Evolutionary conservation across 2,888 invertebrate genomes (phyloP).

Genomic region (Sceliomorpha sp.): DNA sequence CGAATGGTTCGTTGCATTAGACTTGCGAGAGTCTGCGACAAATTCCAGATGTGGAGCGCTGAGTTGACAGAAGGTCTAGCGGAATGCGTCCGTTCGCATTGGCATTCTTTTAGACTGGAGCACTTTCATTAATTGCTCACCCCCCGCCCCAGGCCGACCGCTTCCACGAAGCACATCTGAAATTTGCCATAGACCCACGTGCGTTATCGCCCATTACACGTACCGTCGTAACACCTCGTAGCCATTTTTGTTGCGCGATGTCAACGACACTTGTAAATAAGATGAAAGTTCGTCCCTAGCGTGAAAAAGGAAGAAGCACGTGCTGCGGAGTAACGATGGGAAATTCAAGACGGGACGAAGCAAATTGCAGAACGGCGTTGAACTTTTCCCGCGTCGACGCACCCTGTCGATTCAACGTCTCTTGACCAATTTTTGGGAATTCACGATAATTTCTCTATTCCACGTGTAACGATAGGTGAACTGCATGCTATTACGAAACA

Average conservation of each 20-base stretch:
- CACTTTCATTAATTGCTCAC: too few species aligned
- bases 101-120: too few species aligned
- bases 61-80: too few species aligned
- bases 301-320: slow-evolving; percentile 18
- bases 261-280: slow-evolving; percentile 23
- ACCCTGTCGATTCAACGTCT: slow-evolving; percentile 87
- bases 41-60: too few species aligned
- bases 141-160: too few species aligned
- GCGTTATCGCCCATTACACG: too few species aligned
- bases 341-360: slow-evolving; percentile 19
- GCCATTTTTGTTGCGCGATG: slow-evolving; percentile 65
- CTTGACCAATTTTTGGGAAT: slow-evolving; percentile 95
- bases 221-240: slow-evolving; percentile 76
- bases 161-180: too few species aligned
- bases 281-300: slow-evolving; percentile 8
- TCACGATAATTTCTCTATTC: slow-evolving; percentile 95
- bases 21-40: too few species aligned
- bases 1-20: too few species aligned
- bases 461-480: slow-evolving; percentile 94
- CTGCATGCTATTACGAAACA: slow-evolving; percentile 83
- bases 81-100: too few species aligned
- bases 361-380: slow-evolving; percentile 34
- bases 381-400: slow-evolving; percentile 41
- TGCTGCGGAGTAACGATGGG: slow-evolving; percentile 13
- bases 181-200: neutral